Base-by-base conservation (phyloP, 2,113 vertebrate species). In the Brachyistius frenatus region DNA sequence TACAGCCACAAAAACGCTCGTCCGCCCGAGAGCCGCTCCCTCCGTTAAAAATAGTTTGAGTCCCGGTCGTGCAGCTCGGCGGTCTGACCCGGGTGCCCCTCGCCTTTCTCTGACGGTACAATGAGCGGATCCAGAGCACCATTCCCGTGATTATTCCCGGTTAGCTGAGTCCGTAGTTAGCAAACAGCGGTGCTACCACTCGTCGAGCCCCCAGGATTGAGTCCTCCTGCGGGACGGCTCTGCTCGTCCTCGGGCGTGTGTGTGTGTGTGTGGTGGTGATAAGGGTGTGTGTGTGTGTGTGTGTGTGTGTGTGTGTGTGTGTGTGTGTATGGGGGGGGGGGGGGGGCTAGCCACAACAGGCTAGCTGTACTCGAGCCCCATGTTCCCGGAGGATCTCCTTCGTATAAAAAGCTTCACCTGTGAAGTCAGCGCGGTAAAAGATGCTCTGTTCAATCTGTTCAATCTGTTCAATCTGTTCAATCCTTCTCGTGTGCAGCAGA, bases 121-220 rank as follows among this genome's bases (percentile, higher is more conserved):
- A 78, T 36, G 75, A 63, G 72, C 81, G 78, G 80, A 70, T 66
- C 81, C 78, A 87, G 86, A 87, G 92, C 91, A 91, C 81, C 94
- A 95, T 94, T 85, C 91, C 93, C 91, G 91, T 87, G 66, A 35
- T 86, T 79, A 80, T 64, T 84, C 84, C 83, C 61, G 73, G 66
- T 78, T 58, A 70, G 76, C 87, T 78, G 85, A 73, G 50, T 76
- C 73, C 47, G 78, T 53, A 63, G 76, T 84, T 23, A 73, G 81
- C 78, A 60, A 69, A 88, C 61, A 58, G 76, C 74, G 46, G 55
- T 41, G 87, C 64, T 69, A 71, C 57, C 86, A 37, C 85, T 80
- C 71, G 84, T 30, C 55, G 73, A 57, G 35, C 58, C 73, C 74
- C 80, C 63, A 2, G 63, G 78, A 77, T 41, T 6, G 31, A 23